Base-by-base conservation (phyloP, 2,113 vertebrate genomes). In the Actenoides lindsayi region DNA sequence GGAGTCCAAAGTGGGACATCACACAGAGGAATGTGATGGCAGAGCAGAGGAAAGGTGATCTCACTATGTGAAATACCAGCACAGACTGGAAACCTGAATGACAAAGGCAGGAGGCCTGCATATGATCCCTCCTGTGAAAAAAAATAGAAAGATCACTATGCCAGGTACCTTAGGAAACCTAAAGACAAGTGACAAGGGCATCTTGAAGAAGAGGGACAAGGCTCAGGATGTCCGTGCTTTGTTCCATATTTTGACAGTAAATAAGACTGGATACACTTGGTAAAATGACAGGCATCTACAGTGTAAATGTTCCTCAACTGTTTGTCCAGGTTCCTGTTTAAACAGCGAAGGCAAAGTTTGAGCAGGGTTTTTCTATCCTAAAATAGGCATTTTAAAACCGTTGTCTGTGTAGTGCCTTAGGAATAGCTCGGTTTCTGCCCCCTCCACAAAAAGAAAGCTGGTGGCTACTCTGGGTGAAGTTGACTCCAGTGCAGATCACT, bases 211-310 rank as follows among this genome's bases (percentile, higher is more conserved):
- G 23, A 90, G 41, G 4, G 5, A 25, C 53, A 31, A 57, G 13
- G 18, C 9, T 74, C 2, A 1, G 9, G 6, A 20, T 73, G 6
- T 28, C 15, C 4, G 1, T 44, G 2, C 0, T n/a, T 14, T 62
- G 16, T 41, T 79, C 41, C 11, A 4, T 62, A n/a, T 57, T 88
- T 73, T 83, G 37, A 46, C 16, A 80, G 33, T 28, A 84, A 81
- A 33, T 63, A 46, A 60, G 33, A 44, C 46, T 56, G 11, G 17
- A 60, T 51, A 39, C 12, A 53, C 4, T 70, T 2, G 0, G 12
- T 57, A 42, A 75, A 91, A 85, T 8, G 30, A 56, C 16, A 42
- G 63, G 30, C 6, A 30, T 9, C 21, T 54, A 17, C 44, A 46
- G 2, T 35, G 7, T 16, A 69, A 88, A 62, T 17, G 10, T 50